These are phyloP conservation scores for Tiliacea aurago DNA, from an alignment of 2,888 invertebrate species.

Conservation along the genomic window DNA sequence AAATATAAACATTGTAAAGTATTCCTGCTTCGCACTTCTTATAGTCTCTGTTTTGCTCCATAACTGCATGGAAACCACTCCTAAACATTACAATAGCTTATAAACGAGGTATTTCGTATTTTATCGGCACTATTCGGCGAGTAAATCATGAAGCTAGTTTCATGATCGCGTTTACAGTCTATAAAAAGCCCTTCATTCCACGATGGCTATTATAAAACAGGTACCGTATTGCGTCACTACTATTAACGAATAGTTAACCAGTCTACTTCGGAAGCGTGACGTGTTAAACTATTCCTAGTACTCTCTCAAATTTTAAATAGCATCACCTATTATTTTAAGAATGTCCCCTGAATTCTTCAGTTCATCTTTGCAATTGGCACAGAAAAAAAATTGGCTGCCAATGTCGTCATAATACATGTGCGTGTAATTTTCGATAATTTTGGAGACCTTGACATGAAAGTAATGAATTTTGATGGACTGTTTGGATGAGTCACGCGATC, in stretches of 20 bases:
- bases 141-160: conserved; percentile 26
- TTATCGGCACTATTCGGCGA: conserved; percentile 4
- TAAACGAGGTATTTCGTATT: not conserved
- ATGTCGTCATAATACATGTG: conserved; percentile 68
- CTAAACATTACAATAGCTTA: not conserved
- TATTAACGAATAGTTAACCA: conserved; percentile 76
- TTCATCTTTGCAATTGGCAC: conserved; percentile 69
- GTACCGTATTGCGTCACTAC: conserved; percentile 74
- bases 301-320: conserved; percentile 81
- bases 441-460: conserved; percentile 60
- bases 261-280: conserved; percentile 80
- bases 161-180: conserved; percentile 44
- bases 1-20: not conserved
- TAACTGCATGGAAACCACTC: conserved; percentile 4
- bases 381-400: conserved; percentile 67
- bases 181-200: conserved; percentile 61
- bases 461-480: conserved; percentile 49
- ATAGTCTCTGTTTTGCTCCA: not conserved
- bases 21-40: not conserved
- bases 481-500: conserved; percentile 55
- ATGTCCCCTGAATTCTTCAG: conserved; percentile 80
- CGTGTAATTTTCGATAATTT: conserved; percentile 41
- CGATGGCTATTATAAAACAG: conserved; percentile 65
- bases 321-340: conserved; percentile 85
- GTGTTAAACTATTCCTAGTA: conserved; percentile 83